Evolutionary conservation across 2,113 vertebrate genomes (phyloP).

Genomic region (Myiagra hebetior): DNA sequence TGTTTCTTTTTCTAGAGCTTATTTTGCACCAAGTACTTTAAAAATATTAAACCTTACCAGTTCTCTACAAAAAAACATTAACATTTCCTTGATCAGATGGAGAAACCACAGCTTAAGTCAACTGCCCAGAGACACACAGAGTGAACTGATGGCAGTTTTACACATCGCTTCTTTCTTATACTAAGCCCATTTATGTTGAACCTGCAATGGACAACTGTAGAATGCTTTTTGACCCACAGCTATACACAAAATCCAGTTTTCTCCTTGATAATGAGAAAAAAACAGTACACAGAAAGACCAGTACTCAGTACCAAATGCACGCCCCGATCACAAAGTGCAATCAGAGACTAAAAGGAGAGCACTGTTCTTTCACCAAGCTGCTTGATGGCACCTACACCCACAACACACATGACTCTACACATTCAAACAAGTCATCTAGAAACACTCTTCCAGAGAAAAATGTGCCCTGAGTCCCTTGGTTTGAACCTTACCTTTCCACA

Average conservation of each 20-base stretch:
- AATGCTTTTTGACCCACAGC: background rate
- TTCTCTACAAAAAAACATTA: background rate
- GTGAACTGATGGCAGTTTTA: background rate
- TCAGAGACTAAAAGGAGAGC: background rate
- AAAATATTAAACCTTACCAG: background rate
- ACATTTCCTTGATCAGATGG: background rate
- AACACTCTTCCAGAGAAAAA: background rate
- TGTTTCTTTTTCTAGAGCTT: background rate
- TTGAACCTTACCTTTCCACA: slow-evolving; percentile 89
- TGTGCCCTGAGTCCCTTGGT: background rate
- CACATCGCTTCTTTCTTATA: background rate
- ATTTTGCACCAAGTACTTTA: background rate
- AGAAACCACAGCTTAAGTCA: background rate
- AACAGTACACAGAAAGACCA: background rate
- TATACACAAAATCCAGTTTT: background rate
- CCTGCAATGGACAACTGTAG: background rate
- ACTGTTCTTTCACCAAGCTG: background rate
- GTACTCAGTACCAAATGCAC: background rate
- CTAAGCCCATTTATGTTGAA: background rate
- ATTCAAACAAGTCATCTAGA: background rate
- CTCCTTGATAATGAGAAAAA: background rate
- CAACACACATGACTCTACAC: background rate
- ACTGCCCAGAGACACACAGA: background rate
- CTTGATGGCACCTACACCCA: background rate
- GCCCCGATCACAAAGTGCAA: background rate